phyloP scores from a whole-genome alignment of 1,140 invertebrate genomes.

The Drosophila saltans region DNA sequence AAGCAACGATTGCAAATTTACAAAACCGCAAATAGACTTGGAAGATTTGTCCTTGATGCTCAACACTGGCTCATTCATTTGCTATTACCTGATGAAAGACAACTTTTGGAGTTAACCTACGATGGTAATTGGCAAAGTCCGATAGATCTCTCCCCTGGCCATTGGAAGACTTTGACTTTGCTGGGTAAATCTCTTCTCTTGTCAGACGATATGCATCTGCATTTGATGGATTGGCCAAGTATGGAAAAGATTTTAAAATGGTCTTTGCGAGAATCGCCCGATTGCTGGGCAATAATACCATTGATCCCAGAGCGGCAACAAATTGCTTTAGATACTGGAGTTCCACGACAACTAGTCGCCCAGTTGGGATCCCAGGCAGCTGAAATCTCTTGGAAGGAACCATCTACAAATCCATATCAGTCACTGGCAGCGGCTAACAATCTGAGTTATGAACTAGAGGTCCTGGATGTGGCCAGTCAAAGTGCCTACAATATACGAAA shows the following conservation, averaged over 20 bases:
- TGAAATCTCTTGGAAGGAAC: slow-evolving; percentile 91
- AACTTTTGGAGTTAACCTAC: slow-evolving; percentile 89
- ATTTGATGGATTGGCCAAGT: slow-evolving; percentile 89
- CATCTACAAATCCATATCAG: slow-evolving; percentile 90
- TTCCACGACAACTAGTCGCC: slow-evolving; percentile 90
- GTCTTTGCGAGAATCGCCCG: slow-evolving; percentile 80
- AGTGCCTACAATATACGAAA: slow-evolving; percentile 81
- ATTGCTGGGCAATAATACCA: slow-evolving; percentile 43
- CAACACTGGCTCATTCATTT: slow-evolving; percentile 89
- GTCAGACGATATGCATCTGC: slow-evolving; percentile 87
- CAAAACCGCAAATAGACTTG: slow-evolving; percentile 62
- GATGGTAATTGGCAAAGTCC: slow-evolving; percentile 84
- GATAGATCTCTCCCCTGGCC: background rate
- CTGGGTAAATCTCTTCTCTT: slow-evolving; percentile 4
- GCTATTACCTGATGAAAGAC: slow-evolving; percentile 89
- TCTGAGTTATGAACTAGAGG: slow-evolving; percentile 92
- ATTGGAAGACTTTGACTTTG: slow-evolving; percentile 44
- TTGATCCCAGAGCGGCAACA: slow-evolving; percentile 85
- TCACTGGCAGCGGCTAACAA: slow-evolving; percentile 92
- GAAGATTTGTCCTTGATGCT: slow-evolving; percentile 91
- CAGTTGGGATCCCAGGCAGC: slow-evolving; percentile 90
- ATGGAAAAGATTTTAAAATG: slow-evolving; percentile 83
- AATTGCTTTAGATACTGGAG: slow-evolving; percentile 89
- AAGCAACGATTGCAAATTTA: slow-evolving; percentile 19
- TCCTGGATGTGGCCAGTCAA: slow-evolving; percentile 86